Evolutionary conservation across 2,797 vertebrate genomes (phyloP).

Genomic region (Chelon labrosus): DNA sequence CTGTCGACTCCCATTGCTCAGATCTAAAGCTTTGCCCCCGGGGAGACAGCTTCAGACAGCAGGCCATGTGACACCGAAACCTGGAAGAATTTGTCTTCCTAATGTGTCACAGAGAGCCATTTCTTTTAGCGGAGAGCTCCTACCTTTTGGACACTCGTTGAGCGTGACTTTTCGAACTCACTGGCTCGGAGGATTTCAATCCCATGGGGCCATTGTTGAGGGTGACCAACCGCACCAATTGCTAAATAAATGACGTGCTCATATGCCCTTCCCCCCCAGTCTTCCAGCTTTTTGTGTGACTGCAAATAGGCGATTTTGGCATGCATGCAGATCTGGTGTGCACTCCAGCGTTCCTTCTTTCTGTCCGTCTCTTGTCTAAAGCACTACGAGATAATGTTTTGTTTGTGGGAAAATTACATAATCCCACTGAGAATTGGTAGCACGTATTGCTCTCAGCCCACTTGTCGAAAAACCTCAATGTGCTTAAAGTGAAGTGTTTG

Average conservation of each 20-base stretch:
- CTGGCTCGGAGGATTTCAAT: constrained; percentile 32
- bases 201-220: constrained; percentile 27
- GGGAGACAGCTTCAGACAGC: constrained; percentile 45
- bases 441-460: neutral
- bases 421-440: neutral
- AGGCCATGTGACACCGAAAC: constrained; percentile 45
- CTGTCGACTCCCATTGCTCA: constrained; percentile 65
- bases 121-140: constrained; percentile 41
- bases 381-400: neutral
- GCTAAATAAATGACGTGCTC: constrained; percentile 18
- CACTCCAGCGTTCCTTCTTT: neutral
- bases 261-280: neutral
- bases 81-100: constrained; percentile 55
- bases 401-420: neutral
- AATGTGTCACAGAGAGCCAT: constrained; percentile 51
- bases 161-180: constrained; percentile 46
- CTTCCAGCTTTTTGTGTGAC: neutral
- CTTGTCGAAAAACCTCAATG: neutral
- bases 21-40: constrained; percentile 49
- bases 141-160: constrained; percentile 38
- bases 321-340: neutral
- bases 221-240: constrained; percentile 12
- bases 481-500: too few species aligned
- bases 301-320: neutral
- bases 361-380: neutral